Evolutionary conservation across 35 echinoderm and acorn worm genomes (phyloP).

Genomic region (Ophiothrix spiculata): DNA sequence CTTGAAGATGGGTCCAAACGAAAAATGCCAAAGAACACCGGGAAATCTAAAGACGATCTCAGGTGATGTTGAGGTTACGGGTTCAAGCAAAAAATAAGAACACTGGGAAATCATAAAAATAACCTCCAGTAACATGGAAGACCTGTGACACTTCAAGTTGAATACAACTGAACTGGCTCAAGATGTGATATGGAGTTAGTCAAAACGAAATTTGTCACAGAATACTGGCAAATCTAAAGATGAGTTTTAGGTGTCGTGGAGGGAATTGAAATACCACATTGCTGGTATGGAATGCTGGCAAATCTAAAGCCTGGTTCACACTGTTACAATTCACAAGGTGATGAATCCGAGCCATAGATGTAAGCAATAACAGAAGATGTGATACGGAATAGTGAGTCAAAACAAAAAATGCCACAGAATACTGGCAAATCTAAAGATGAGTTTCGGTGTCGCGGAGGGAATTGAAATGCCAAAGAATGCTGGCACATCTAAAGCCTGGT

Average conservation of each 20-base stretch:
- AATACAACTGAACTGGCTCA: constrained; percentile 76
- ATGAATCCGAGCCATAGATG: too few relatives aligned
- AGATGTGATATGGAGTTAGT: too few relatives aligned
- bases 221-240: constrained; percentile 48
- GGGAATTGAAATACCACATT: background rate
- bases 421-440: constrained; percentile 45
- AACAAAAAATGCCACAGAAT: constrained; percentile 75
- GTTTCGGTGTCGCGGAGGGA: too few relatives aligned
- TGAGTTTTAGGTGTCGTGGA: background rate
- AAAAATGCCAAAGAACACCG: constrained; percentile 83
- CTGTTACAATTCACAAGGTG: too few relatives aligned
- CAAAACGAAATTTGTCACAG: constrained; percentile 75
- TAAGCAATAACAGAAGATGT: constrained; percentile 82
- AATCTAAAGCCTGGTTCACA: too few relatives aligned
- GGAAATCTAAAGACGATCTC: constrained; percentile 36
- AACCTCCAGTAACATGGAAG: background rate
- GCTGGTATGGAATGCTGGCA: constrained; percentile 70
- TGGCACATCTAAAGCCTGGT: too few relatives aligned
- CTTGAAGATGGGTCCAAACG: constrained; percentile 68
- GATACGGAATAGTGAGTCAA: constrained; percentile 59
- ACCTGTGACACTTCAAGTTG: constrained; percentile 65
- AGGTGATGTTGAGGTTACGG: background rate
- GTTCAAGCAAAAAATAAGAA: background rate
- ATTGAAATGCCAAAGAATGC: too few relatives aligned
- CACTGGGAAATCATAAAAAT: background rate